Evolutionary conservation across 2,888 invertebrate species (phyloP).

Genomic region (Arrhopalites spinosus): DNA sequence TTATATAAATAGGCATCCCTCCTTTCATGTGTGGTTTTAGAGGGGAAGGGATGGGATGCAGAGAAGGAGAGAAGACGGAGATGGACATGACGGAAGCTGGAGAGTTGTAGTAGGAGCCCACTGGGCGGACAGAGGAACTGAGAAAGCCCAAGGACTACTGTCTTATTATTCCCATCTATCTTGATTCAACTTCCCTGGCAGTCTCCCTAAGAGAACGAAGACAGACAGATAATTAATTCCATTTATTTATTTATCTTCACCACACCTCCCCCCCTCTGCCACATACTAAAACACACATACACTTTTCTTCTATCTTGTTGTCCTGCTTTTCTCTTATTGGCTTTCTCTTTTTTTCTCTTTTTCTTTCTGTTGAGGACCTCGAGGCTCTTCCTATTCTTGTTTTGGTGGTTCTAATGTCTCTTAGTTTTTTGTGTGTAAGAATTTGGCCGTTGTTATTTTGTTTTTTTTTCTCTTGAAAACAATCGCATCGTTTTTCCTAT

Average conservation of each 20-base stretch:
- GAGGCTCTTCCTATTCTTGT: not conserved
- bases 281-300: not conserved
- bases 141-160: no score
- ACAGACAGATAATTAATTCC: conserved; percentile 12
- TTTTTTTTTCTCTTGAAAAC: not conserved
- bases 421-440: not conserved
- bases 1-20: no score
- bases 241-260: conserved; percentile 15
- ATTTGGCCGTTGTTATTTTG: not conserved
- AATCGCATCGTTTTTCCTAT: not conserved
- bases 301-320: not conserved
- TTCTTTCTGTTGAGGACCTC: not conserved
- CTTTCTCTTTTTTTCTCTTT: conserved; percentile 10
- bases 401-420: not conserved
- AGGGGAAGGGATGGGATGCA: no score
- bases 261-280: not conserved
- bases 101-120: no score
- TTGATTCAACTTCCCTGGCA: not conserved
- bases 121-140: no score
- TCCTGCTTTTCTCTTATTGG: conserved; percentile 10
- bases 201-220: not conserved
- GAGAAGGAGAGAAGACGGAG: no score
- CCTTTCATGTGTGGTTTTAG: no score
- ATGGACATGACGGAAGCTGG: no score
- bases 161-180: conserved; percentile 1